phyloP scores from a whole-genome alignment of 2,888 invertebrate species.

The Resseliella maxima region DNA sequence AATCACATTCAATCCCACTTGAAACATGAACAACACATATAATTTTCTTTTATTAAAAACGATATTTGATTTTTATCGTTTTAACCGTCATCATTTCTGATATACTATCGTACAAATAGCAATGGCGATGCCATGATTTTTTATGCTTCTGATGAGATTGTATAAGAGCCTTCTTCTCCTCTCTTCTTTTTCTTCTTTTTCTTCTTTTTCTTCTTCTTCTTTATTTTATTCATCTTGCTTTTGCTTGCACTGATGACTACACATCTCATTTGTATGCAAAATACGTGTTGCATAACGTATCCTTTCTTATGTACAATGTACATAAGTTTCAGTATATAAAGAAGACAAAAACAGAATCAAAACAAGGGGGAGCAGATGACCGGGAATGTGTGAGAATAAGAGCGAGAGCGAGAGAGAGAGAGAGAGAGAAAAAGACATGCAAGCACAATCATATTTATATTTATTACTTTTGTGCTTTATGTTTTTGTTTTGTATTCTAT shows the following conservation, averaged over 20 bases:
- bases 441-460: slow-evolving; percentile 13
- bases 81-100: slow-evolving; percentile 6
- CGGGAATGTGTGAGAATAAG: background rate
- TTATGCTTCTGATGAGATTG: slow-evolving; percentile 12
- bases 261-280: slow-evolving; percentile 47
- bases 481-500: slow-evolving; percentile 6
- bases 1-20: background rate
- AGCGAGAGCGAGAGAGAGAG: too few species aligned
- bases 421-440: background rate
- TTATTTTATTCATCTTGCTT: background rate
- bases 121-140: background rate
- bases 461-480: slow-evolving; percentile 1
- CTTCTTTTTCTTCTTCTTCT: background rate
- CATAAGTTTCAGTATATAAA: too few species aligned
- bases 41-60: background rate
- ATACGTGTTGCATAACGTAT: slow-evolving; percentile 46
- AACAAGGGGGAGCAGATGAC: background rate
- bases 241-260: background rate
- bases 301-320: slow-evolving; percentile 43
- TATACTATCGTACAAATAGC: background rate
- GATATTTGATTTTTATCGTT: slow-evolving; percentile 17
- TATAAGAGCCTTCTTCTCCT: background rate
- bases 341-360: background rate
- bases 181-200: background rate
- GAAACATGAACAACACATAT: background rate